phyloP scores from a whole-genome alignment of 2,113 vertebrate species.

The Mobula birostris region DNA sequence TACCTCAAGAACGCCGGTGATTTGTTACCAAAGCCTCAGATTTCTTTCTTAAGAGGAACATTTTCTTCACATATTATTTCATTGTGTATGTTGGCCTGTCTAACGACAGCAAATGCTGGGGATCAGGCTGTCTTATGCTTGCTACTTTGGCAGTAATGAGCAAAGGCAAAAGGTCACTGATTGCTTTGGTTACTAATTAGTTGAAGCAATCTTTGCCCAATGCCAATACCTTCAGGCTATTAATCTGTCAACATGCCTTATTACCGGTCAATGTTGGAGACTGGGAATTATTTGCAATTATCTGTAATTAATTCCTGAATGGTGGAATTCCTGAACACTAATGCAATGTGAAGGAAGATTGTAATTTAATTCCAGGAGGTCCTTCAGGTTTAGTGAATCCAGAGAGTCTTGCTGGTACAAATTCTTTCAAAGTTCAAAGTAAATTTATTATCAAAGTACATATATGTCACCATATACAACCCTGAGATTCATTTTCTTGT shows the following conservation, averaged over 20 bases:
- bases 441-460: too few species aligned
- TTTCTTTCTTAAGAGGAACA: background rate
- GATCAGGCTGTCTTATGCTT: background rate
- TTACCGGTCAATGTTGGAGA: background rate
- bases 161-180: background rate
- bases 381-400: background rate
- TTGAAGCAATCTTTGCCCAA: background rate
- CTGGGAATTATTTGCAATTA: background rate
- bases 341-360: background rate
- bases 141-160: background rate
- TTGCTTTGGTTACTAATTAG: background rate
- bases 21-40: background rate
- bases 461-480: too few species aligned
- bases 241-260: background rate
- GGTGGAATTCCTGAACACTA: background rate
- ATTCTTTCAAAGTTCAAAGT: too few species aligned
- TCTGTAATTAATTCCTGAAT: background rate
- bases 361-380: background rate
- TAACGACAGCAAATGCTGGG: background rate
- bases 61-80: background rate
- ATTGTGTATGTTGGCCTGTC: background rate
- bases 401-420: background rate
- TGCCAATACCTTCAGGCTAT: background rate
- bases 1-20: too few species aligned
- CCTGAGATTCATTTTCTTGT: too few species aligned